Evolutionary conservation across 2,888 invertebrate species (phyloP).

Genomic region (Laothoe populi): DNA sequence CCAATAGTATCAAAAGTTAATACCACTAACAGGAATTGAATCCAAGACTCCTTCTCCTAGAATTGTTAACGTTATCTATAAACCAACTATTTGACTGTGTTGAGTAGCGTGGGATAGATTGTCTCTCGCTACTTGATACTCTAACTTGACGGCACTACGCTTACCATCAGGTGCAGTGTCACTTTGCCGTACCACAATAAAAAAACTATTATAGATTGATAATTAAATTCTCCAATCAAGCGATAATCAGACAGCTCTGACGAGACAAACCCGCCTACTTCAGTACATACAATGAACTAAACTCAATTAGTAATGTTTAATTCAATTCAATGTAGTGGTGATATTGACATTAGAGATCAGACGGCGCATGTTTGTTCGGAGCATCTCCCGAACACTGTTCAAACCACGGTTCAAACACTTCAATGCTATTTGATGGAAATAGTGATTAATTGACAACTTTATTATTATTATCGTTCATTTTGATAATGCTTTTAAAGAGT

Average conservation of each 20-base stretch:
- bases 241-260: background rate
- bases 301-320: conserved; percentile 23
- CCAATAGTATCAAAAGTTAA: too few relatives aligned
- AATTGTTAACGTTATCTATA: background rate
- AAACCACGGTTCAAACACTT: conserved; percentile 15
- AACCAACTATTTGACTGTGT: too few relatives aligned
- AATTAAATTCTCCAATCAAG: background rate
- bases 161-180: too few relatives aligned
- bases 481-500: background rate
- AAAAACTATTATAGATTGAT: too few relatives aligned
- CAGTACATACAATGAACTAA: conserved; percentile 19
- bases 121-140: too few relatives aligned
- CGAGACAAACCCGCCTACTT: conserved; percentile 8
- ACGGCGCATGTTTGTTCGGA: conserved; percentile 7
- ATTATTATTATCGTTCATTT: background rate
- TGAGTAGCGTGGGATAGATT: too few relatives aligned
- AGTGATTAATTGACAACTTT: background rate
- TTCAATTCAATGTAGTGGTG: conserved; percentile 20
- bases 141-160: too few relatives aligned
- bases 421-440: background rate
- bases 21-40: too few relatives aligned
- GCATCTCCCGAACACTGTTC: conserved; percentile 18
- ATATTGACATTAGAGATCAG: conserved; percentile 20
- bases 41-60: background rate
- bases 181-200: too few relatives aligned